A percentile compares a stretch with the other conserved stretches of the same genome.
Conservation (phyloP, 2,888 invertebrate species). For the Leucania comma region DNA sequence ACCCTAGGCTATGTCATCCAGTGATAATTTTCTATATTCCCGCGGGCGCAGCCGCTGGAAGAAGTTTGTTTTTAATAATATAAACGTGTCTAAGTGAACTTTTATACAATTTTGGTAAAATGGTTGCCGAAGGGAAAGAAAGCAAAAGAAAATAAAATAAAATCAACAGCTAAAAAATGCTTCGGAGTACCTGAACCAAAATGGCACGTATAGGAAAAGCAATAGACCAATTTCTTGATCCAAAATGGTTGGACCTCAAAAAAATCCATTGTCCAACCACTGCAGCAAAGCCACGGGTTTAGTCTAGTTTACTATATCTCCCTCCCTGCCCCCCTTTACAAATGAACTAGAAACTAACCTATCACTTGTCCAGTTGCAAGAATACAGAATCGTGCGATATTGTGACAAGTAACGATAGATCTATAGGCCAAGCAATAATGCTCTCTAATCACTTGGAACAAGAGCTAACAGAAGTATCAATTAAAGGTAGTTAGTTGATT, state of each 20-base stretch:
- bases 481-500: conserved; percentile 23
- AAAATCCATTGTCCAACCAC: background rate
- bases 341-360: conserved; percentile 43
- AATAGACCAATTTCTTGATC: background rate
- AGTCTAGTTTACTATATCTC: background rate
- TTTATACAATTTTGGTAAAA: background rate
- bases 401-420: conserved; percentile 1
- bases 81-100: too few relatives aligned
- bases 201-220: background rate
- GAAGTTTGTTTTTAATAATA: too few relatives aligned
- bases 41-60: too few relatives aligned
- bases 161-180: background rate
- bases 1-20: too few relatives aligned
- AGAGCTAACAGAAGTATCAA: conserved; percentile 19
- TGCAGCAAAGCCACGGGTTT: conserved; percentile 1
- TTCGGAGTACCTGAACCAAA: background rate
- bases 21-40: too few relatives aligned
- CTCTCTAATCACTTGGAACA: conserved; percentile 30
- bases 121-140: background rate
- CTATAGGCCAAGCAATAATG: conserved; percentile 18
- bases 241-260: background rate
- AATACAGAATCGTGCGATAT: conserved; percentile 54
- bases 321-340: background rate
- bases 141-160: background rate
- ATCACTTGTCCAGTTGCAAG: conserved; percentile 44